Percentiles rank a stretch among this genome's conserved stretches.
Evolutionary conservation across 92 coral and sea anemone species (phyloP).

Genomic region (Blastomussa wellsi): DNA sequence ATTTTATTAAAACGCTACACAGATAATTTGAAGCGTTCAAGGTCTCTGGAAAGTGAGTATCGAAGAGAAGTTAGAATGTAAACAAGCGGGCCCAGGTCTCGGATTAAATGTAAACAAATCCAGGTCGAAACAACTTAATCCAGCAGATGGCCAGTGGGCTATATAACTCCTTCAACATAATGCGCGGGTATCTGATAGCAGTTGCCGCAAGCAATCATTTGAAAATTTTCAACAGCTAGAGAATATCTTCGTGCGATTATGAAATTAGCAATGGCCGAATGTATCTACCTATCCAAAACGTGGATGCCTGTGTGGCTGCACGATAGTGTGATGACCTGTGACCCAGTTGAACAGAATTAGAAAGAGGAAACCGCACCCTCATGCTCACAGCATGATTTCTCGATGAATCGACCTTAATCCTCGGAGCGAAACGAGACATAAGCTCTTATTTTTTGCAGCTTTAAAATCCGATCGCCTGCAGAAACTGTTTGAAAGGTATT

Average conservation of each 20-base stretch:
- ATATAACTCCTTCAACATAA: neutral
- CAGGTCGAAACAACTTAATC: neutral
- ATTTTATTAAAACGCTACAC: neutral
- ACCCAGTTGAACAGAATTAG: neutral
- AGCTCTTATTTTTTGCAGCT: neutral
- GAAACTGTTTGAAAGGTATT: neutral
- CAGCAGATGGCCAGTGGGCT: neutral
- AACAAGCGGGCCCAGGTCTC: neutral
- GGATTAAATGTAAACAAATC: constrained; percentile 14
- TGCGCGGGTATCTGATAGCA: neutral
- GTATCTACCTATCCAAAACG: neutral
- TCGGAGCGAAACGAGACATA: neutral
- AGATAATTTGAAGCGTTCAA: neutral
- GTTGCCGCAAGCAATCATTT: neutral
- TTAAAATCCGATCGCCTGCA: neutral
- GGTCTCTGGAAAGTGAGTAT: neutral
- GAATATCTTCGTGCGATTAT: no score
- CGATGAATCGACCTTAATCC: neutral
- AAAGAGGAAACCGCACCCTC: neutral
- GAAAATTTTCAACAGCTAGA: neutral
- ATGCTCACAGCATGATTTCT: neutral
- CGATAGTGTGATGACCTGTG: neutral
- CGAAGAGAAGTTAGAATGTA: neutral
- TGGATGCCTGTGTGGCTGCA: neutral
- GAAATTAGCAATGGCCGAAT: neutral